Base-by-base conservation (phyloP, 2,888 invertebrate genomes). In the Heliconius ismenius region DNA sequence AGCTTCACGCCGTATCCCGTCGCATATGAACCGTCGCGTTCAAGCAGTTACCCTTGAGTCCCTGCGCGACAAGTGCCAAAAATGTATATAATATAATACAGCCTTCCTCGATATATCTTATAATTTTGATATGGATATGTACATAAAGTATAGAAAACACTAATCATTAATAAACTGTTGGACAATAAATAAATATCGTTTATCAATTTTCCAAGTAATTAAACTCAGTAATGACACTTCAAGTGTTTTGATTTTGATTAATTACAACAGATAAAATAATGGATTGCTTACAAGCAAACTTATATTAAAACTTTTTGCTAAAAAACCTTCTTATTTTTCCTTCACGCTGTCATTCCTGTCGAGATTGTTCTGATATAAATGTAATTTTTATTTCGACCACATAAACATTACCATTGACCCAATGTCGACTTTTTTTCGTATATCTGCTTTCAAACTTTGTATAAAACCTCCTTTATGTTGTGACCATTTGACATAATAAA, bases 171-270 rank as follows among this genome's bases (percentile, higher is more conserved):
- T 10, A 7, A n/a, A 58, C 10, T 58, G n/a, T 9, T 58, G 9
- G n/a, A 58, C n/a, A 58, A 58, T n/a, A 58, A n/a, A 58, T 58
- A n/a, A 3, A 26, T 69, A 32, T 49, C 24, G 49, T 63, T 54
- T n/a, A 49, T 75, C 49, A 75, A 69, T 49, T 62, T 75, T 75
- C 70, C 70, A 75, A 63, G 36, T 54, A 70, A 75, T 75, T 75
- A 39, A 75, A 70, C 63, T 49, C 70, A 32, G n/a, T 32, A 54
- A 69, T 58, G 54, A 54, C 32, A 70, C 39, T 39, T 67, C 15
- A 58, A 70, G 24, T 36, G 70, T 70, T 36, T 70, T 13, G 70
- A 70, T 70, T 58, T 58, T 70, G 70, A 70, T 70, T 54, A 58
- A 58, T 58, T 70, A 32, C 21, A 32, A 58, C 58, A 58, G 32